Evolutionary conservation across 1,140 invertebrate species (phyloP).

Genomic region (Drosophila pectinifera): DNA sequence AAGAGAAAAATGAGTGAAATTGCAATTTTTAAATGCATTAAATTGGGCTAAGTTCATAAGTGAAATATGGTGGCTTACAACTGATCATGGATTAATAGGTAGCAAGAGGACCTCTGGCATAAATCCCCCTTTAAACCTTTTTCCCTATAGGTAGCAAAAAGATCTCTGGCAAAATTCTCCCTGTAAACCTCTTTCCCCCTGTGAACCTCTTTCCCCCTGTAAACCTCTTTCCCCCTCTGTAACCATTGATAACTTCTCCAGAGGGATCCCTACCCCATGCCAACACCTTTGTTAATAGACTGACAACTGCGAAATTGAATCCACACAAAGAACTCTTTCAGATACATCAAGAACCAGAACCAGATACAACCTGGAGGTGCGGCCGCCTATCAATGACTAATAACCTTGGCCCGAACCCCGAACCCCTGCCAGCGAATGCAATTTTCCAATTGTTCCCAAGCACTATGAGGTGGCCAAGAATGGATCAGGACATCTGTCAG

Average conservation of each 20-base stretch:
- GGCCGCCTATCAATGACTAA: slow-evolving; percentile 77
- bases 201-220: no score
- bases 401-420: slow-evolving; percentile 48
- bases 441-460: slow-evolving; percentile 65
- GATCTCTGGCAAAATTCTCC: no score
- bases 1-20: not conserved
- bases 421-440: slow-evolving; percentile 47
- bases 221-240: not conserved
- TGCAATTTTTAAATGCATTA: not conserved
- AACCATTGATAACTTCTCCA: slow-evolving; percentile 14
- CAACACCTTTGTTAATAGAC: slow-evolving; percentile 45
- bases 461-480: slow-evolving; percentile 24
- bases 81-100: no score
- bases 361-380: slow-evolving; percentile 50
- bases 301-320: slow-evolving; percentile 34
- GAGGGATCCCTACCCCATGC: slow-evolving; percentile 4
- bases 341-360: slow-evolving; percentile 7
- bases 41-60: not conserved
- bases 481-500: slow-evolving; percentile 75
- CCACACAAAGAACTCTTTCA: slow-evolving; percentile 28
- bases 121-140: no score
- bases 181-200: no score
- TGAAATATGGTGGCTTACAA: no score
- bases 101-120: no score
- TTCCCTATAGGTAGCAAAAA: no score